These are phyloP conservation scores for Hylaeus volcanicus DNA, from an alignment of 1,140 invertebrate species.

Conservation along the genomic window DNA sequence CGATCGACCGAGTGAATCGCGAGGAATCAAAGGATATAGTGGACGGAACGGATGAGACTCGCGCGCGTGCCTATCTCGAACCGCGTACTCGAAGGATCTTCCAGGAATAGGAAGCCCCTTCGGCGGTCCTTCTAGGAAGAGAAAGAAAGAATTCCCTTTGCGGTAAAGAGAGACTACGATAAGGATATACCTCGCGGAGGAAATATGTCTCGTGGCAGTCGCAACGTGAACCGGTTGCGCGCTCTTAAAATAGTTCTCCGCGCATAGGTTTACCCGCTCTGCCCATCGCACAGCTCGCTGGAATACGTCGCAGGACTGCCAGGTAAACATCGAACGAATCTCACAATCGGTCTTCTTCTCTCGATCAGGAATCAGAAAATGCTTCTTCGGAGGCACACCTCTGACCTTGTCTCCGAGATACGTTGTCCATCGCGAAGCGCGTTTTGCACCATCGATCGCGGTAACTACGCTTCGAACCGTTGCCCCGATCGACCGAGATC, in stretches of 20 bases:
- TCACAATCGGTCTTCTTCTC: not conserved
- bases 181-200: constrained; percentile 53
- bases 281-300: constrained; percentile 35
- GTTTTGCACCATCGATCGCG: not conserved
- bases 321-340: constrained; percentile 54
- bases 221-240: constrained; percentile 77
- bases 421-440: not conserved
- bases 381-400: too few species aligned
- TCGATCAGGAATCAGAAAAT: not conserved
- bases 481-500: not conserved
- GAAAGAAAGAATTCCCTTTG: not conserved
- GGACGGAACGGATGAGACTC: not conserved
- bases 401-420: not conserved
- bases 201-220: constrained; percentile 71
- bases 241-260: constrained; percentile 79
- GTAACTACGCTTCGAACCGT: not conserved
- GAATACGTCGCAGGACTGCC: constrained; percentile 46
- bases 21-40: not conserved
- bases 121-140: not conserved
- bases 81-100: not conserved
- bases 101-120: not conserved
- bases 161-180: not conserved
- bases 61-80: not conserved
- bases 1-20: too few species aligned
- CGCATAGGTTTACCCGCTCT: constrained; percentile 69